Conservation (phyloP, 2,113 vertebrate genomes). For the Cyprinodon variegatus region DNA sequence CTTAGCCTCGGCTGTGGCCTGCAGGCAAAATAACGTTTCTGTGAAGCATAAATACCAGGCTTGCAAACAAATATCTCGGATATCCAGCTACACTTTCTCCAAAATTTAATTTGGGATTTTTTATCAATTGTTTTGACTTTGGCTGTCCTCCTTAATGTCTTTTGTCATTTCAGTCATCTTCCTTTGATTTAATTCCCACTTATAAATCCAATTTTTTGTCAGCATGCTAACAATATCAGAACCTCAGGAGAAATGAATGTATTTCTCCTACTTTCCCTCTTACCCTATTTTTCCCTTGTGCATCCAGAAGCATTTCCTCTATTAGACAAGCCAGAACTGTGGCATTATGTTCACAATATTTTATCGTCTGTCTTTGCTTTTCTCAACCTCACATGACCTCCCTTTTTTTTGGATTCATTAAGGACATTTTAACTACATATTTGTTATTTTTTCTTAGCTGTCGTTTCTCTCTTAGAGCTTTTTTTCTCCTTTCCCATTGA, state of each 20-base stretch:
- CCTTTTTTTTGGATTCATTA: not conserved
- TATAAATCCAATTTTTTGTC: slow-evolving; percentile 23
- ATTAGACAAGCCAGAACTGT: slow-evolving; percentile 11
- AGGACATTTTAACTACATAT: not conserved
- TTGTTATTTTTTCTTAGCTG: not conserved
- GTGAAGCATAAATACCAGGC: not conserved
- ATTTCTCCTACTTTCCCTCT: not conserved
- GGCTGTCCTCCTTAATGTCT: not conserved
- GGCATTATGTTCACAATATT: not conserved
- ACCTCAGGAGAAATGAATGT: not conserved
- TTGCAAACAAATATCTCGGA: slow-evolving; percentile 48
- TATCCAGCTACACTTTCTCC: slow-evolving; percentile 24
- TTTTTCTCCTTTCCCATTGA: slow-evolving; percentile 5
- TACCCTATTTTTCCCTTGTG: not conserved
- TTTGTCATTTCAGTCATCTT: not conserved
- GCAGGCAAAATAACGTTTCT: not conserved
- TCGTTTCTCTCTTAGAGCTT: slow-evolving; percentile 9
- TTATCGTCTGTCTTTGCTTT: not conserved
- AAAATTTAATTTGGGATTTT: slow-evolving; percentile 49
- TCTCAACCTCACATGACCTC: not conserved
- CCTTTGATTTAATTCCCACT: slow-evolving; percentile 30
- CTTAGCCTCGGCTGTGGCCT: not conserved
- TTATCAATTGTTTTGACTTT: slow-evolving; percentile 27
- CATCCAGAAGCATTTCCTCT: not conserved
- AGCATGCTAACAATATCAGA: not conserved